Base-by-base conservation (phyloP, 2,888 invertebrate genomes). In the Formica aserva region DNA sequence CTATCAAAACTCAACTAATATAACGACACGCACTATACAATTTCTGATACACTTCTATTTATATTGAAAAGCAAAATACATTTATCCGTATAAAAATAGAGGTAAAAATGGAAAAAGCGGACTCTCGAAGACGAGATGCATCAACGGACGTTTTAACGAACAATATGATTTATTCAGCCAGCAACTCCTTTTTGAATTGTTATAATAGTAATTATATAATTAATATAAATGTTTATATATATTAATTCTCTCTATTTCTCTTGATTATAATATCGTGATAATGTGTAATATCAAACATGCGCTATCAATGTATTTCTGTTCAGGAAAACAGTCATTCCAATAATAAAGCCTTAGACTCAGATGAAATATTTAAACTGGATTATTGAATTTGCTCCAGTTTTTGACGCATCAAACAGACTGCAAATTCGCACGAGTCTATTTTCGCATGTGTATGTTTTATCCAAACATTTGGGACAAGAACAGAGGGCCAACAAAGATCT, bases 341-440 rank as follows among this genome's bases (percentile, higher is more conserved):
- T 62, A 80, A 18, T 62, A 45, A 57, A 6, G 15, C n/a, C 38
- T 45, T n/a, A 26, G 38, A n/a, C 6, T n/a, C 38, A 15, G 35
- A 22, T 57, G 41, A 55, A 29, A 66, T 38, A 38, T 26, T 66
- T 38, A 66, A 77, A 66, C 29, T 38, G 41, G 55, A 15, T 77
- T 66, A 77, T 77, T 67, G 77, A 67, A 55, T 66, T 66, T 8
- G 66, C 66, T 77, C 67, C 15, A 57, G 67, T 55, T 77, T 77
- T 77, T 57, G 67, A 35, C n/a, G 35, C 62, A 52, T 8, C 29
- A 67, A 71, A 63, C 45, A 52, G 55, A 65, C 18, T 18, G 35
- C 55, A 26, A 41, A 38, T 4, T 13, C 26, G 38, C 18, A 22
- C 26, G 9, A 62, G n/a, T 29, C 22, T 67, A 77, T 77, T 77